Percentiles rank a stretch among this genome's conserved stretches.
phyloP scores from a whole-genome alignment of 2,113 vertebrate genomes.

The Onychostoma macrolepis region DNA sequence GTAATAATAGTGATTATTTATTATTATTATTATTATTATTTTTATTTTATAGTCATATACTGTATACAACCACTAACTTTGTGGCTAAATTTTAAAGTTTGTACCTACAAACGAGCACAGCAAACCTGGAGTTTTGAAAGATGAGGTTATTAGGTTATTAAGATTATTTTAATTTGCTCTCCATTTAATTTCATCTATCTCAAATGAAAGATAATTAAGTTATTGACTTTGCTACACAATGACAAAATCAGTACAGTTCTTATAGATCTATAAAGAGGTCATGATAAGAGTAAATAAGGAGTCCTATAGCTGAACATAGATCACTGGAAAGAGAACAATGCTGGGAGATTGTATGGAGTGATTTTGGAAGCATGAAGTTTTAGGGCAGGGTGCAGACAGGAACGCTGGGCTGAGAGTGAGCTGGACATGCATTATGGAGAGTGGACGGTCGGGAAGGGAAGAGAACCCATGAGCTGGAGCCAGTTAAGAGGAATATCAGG shows the following conservation, averaged over 20 bases:
- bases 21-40: no score
- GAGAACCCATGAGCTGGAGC: constrained; percentile 36
- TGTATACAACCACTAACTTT: no score
- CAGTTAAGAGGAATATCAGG: constrained; percentile 56
- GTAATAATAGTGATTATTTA: no score
- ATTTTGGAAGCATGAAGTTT: constrained; percentile 14
- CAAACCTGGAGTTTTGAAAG: not conserved
- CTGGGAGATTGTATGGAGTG: not conserved
- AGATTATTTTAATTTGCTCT: no score
- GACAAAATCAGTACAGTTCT: not conserved
- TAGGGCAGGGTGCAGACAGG: constrained; percentile 7
- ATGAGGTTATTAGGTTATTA: not conserved
- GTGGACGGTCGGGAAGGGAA: constrained; percentile 20
- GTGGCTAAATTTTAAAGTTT: no score
- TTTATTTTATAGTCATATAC: no score
- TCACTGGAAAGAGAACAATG: constrained; percentile 7
- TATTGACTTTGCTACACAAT: not conserved
- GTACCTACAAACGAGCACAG: no score
- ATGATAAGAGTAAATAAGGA: not conserved
- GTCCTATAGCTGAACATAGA: not conserved
- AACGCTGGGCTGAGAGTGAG: constrained; percentile 27
- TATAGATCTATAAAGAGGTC: constrained; percentile 8
- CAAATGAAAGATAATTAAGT: not conserved
- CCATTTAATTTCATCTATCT: not conserved
- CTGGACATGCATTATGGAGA: constrained; percentile 39